Conservation (phyloP, 2,888 invertebrate species). For the Agrotis segetum region DNA sequence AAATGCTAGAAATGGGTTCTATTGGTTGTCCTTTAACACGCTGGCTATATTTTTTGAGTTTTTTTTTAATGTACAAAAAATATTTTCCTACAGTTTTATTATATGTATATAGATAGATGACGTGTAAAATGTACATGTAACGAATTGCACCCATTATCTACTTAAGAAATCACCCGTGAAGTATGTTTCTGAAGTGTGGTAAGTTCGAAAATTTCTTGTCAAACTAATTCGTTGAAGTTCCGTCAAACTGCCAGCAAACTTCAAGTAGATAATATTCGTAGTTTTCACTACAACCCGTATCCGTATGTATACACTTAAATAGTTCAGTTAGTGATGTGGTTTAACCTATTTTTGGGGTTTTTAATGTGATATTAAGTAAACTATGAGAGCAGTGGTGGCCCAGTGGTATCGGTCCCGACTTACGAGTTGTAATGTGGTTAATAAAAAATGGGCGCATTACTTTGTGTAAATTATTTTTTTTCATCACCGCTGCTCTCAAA, state of each 20-base stretch:
- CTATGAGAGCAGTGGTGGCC: no score
- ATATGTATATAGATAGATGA: no score
- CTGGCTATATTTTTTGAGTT: no score
- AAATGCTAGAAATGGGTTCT: no score
- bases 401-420: no score
- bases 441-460: no score
- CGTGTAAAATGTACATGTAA: neutral
- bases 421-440: no score
- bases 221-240: constrained; percentile 58
- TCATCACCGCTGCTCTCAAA: no score
- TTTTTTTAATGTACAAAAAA: no score
- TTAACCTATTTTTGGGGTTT: neutral
- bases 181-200: constrained; percentile 25
- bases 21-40: no score
- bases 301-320: constrained; percentile 11
- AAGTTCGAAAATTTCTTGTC: constrained; percentile 55
- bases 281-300: constrained; percentile 47
- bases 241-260: constrained; percentile 39
- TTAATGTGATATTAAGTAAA: neutral
- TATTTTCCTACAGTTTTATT: no score
- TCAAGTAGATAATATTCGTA: constrained; percentile 58
- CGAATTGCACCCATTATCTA: neutral
- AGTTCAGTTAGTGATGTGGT: neutral
- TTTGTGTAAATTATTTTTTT: no score
- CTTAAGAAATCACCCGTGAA: constrained; percentile 18